Base-by-base conservation (phyloP, 2,113 vertebrate genomes). In the Chroicocephalus ridibundus region DNA sequence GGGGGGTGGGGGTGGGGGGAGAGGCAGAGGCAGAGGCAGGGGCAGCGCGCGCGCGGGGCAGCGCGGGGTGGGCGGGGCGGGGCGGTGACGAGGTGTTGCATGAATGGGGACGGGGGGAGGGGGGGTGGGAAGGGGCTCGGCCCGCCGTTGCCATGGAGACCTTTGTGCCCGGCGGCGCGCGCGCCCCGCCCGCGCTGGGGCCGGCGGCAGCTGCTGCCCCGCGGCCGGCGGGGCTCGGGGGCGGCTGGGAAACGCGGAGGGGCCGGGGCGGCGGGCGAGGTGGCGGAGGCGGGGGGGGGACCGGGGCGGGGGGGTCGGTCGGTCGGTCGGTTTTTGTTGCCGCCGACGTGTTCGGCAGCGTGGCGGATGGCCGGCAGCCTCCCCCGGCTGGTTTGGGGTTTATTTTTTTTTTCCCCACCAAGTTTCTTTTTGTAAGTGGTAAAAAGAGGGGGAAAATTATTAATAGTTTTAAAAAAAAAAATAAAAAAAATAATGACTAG, bases 111-210 rank as follows among this genome's bases (percentile, higher is more conserved):
- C 96, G 97, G 96, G 81, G 49, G 49, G 49, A n/a, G n/a, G n/a
- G 49, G 49, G 98, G 98, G 97, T 96, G 81, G 49, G 49, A 22
- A 11, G 49, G 49, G 98, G 98, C 98, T 98, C 98, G 98, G 98
- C 98, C 98, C 98, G 97, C 97, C 82, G 99, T 99, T 99, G 98
- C 98, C 97, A 99, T 99, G 98, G 99, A 98, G 98, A 99, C 99
- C 98, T 99, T 99, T 99, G 99, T 99, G 99, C 98, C 98, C 98
- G 98, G 58, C 52, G 70, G 42, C 42, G 79, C 42, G 78, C 69
- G 69, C 82, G 21, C 70, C 70, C n/a, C 24, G 49, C 49, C 71
- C 51, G 38, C 42, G 24, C 60, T 55, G 70, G 68, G 60, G 60
- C 69, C 51, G 36, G 61, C 51, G 52, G 78, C 87, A 47, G 58